Base-by-base conservation (phyloP, 2,797 vertebrate species). In the Micromesistius poutassou region DNA sequence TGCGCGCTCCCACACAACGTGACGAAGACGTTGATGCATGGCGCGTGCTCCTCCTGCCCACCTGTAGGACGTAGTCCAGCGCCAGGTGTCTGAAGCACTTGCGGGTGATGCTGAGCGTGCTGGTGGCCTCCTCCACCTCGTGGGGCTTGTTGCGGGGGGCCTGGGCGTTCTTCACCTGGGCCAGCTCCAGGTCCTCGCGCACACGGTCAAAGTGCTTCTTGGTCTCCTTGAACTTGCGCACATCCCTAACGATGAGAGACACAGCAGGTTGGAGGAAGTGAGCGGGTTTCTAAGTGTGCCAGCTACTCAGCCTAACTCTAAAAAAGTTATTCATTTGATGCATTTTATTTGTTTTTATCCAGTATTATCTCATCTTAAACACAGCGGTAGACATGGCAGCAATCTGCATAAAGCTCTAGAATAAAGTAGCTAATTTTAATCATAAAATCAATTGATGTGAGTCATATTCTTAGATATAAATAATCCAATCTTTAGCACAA, bases 161-260 rank as follows among this genome's bases (percentile, higher is more conserved):
- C 91, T 99, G 98, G 1, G 97, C 98, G 0, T 98, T 99, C 93
- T 97, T 96, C 92, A 97, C 97, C 91, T 98, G 94, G 0, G 97
- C 96, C 2, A 98, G 95, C 79, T 99, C 97, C 96, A 98, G 88
- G 74, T 99, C 98, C 83, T 99, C 98, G 0, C 97, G 91, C 74
- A 99, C 96, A 68, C 93, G 93, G 81, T 99, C 98, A 1, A 99
- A 98, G 85, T 98, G 96, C 91, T 99, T 99, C 93, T 98, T 99
- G 4, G 96, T 98, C 84, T 99, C 97, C 90, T 99, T 99, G 92
- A 99, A 98, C 83, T 97, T 98, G 12, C 97, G 89, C 9, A 99
- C 97, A 0, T 99, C 97, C 74, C 97, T 99, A 92, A 66, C n/a
- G n/a, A 66, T 25, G n/a, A 2, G n/a, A 28, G 62, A 28, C 62